Conservation (phyloP, 2,888 invertebrate species). For the Scaptomyza parva region DNA sequence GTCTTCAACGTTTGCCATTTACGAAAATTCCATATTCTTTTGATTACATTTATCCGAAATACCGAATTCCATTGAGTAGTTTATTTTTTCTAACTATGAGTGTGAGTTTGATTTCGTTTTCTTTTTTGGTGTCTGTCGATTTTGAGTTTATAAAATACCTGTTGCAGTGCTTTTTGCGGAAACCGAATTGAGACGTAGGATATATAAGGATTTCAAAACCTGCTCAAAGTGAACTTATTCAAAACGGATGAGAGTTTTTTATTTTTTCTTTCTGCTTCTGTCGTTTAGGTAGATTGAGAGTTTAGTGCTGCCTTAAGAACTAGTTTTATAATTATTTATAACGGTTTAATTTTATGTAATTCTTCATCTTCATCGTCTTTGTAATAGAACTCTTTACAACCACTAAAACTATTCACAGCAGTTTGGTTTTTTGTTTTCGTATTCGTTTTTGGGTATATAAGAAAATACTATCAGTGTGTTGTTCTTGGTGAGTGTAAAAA, state of each 20-base stretch:
- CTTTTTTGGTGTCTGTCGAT: constrained; percentile 18
- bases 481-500: constrained; percentile 9
- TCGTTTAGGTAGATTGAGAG: constrained; percentile 22
- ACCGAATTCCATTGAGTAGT: constrained; percentile 18
- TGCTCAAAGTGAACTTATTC: constrained; percentile 22
- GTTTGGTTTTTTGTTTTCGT: constrained; percentile 57
- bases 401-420: constrained; percentile 84
- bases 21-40: constrained; percentile 49
- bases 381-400: constrained; percentile 79
- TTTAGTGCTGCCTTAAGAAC: constrained; percentile 65
- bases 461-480: constrained; percentile 50
- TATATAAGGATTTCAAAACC: constrained; percentile 24
- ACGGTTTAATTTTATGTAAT: constrained; percentile 25
- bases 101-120: constrained; percentile 18
- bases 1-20: constrained; percentile 72
- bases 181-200: constrained; percentile 58
- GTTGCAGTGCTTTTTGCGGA: constrained; percentile 48
- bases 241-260: constrained; percentile 10
- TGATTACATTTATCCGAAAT: constrained; percentile 45
- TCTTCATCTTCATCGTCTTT: constrained; percentile 26
- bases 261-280: too few relatives aligned
- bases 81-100: constrained; percentile 9
- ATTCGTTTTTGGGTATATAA: constrained; percentile 47
- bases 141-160: constrained; percentile 50
- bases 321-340: constrained; percentile 56